A percentile compares a stretch with the other conserved stretches of the same genome.
Evolutionary conservation across 37 sponge, comb jelly and placozoan genomes (phyloP).

Genomic region (Aplysina aerophoba): DNA sequence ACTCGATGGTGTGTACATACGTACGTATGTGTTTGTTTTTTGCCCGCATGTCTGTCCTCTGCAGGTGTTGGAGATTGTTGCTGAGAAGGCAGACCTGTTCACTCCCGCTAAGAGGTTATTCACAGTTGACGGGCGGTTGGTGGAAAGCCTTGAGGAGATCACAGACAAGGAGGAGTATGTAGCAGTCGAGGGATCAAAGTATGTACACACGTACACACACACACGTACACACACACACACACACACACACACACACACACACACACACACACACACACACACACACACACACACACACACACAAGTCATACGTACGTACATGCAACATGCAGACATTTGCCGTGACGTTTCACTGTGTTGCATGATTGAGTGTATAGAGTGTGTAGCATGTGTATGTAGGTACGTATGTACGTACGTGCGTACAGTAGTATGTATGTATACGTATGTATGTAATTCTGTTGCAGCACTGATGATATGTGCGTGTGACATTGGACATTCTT

Average conservation of each 20-base stretch:
- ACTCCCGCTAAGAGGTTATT: conserved; percentile 72
- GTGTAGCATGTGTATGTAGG: background rate
- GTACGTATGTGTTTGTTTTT: background rate
- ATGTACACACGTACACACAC: background rate
- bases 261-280: too few species aligned
- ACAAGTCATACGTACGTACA: too few species aligned
- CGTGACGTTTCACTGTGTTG: too few species aligned
- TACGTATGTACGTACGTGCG: background rate
- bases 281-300: too few species aligned
- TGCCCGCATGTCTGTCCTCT: background rate
- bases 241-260: too few species aligned
- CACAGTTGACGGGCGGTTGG: conserved; percentile 61
- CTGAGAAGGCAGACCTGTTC: conserved; percentile 62
- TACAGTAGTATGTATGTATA: background rate
- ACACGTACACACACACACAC: too few species aligned
- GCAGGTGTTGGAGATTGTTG: conserved; percentile 66
- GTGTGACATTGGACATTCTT: background rate
- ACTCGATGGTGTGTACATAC: too few species aligned
- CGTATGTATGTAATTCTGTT: conserved; percentile 16
- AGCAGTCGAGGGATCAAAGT: conserved; percentile 69
- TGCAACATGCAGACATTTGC: too few species aligned
- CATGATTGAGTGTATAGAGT: background rate
- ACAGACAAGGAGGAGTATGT: conserved; percentile 76
- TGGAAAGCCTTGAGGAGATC: conserved; percentile 52
- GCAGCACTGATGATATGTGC: too few species aligned